These are phyloP conservation scores for Quadriops clusia DNA, from an alignment of 2,888 invertebrate genomes.

Conservation along the genomic window DNA sequence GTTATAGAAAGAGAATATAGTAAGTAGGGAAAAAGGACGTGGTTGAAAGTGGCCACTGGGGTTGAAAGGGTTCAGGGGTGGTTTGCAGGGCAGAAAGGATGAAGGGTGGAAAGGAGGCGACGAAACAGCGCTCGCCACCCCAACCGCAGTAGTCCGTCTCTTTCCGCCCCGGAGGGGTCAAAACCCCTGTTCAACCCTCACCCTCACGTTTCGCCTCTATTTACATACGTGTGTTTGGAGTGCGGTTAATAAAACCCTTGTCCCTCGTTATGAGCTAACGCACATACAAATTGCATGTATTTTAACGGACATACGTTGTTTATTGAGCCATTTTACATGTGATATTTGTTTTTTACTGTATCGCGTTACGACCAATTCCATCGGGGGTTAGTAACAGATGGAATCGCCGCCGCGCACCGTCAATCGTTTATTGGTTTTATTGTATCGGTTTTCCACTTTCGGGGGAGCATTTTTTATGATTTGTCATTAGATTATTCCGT, in stretches of 20 bases:
- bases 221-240: conserved; percentile 10
- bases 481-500: too few relatives aligned
- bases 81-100: too few relatives aligned
- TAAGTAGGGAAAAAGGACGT: too few relatives aligned
- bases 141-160: too few relatives aligned
- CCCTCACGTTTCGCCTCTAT: conserved; percentile 6
- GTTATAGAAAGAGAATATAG: too few relatives aligned
- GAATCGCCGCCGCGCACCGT: conserved; percentile 18
- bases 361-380: conserved; percentile 19
- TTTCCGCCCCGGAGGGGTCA: too few relatives aligned
- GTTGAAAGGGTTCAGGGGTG: too few relatives aligned
- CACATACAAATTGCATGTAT: conserved; percentile 26
- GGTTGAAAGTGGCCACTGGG: too few relatives aligned
- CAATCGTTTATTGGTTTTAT: conserved; percentile 23
- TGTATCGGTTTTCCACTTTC: conserved; percentile 15
- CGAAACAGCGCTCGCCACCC: too few relatives aligned
- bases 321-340: conserved; percentile 30
- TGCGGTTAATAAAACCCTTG: conserved; percentile 13
- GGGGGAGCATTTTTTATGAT: too few relatives aligned
- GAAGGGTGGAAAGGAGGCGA: too few relatives aligned
- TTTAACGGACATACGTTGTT: conserved; percentile 26
- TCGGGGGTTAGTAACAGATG: conserved; percentile 20
- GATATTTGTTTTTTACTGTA: conserved; percentile 30
- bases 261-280: conserved; percentile 18
- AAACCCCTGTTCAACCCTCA: too few relatives aligned